Evolutionary conservation across 2,797 vertebrate genomes (phyloP), one percentile per base, ranked within the genome.

Genomic region (Graptemys geographica): DNA sequence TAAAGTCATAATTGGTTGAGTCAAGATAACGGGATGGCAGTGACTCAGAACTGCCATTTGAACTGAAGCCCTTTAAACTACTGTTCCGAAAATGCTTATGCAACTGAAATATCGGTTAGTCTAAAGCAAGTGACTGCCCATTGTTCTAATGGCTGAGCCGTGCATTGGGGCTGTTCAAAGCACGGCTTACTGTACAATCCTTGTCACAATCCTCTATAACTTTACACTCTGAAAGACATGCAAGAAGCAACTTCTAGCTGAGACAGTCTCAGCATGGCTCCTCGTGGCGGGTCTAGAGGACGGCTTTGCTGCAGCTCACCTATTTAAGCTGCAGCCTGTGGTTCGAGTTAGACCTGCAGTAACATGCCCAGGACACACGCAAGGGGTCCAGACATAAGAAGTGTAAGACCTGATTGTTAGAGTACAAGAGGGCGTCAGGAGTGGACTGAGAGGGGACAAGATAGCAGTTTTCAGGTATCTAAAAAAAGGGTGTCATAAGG

Each of bases 1-100:
- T 2, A 5, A 62, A 0, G 1, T 16, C 56, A n/a, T 31, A 1
- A 1, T 6, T 41, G 79, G 1, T 8, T 6, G 44, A 78, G 65
- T 4, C 3, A 2, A 12, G 87, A 8, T 27, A 23, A 3, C 13
- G 0, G 27, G 72, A 76, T 47, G 72, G 59, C 62, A 33, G 49
- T 8, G 83, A 11, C 44, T 76, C 72, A 83, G 37, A 72, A 76
- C 78, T 87, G 83, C 44, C 79, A 59, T n/a, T 13, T 0, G 7
- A 83, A 8, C 55, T 19, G 21, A 59, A 78, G 23, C 5, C 27
- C 9, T 53, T 76, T 13, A 0, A 23, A 5, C 59, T 19, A 72
- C 88, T 56, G 33, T 37, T n/a, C 11, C 18, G 11, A 7, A 51
- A 0, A 0, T 31, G 21, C 72, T 47, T 55, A 2, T 25, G 69